Evolutionary conservation across 64 coral and sea anemone species (phyloP), one percentile per base, ranked within the genome.

Genomic region (Actinia equina): DNA sequence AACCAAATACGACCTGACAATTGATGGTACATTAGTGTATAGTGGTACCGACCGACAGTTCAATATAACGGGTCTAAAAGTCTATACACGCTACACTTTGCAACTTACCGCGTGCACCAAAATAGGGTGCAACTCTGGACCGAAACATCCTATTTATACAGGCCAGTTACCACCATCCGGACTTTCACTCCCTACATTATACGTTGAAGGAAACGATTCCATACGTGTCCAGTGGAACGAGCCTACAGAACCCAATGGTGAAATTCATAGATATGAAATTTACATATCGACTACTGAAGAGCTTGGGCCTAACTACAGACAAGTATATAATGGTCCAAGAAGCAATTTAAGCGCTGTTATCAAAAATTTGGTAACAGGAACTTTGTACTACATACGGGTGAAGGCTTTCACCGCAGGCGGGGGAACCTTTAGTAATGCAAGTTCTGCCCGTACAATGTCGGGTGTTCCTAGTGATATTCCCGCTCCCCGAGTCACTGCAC

Each of bases 401-500:
- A 89, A 80, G 65, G 90, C 86, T 52, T 90, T 93, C 52, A 86
- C 71, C 55, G 93, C 88, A 12, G 96, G 96, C 7, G 96, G 96
- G 63, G 93, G 93, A 20, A 94, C 96, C 17, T 88, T 92, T 46
- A 98, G 96, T 90, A 86, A 88, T 57, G 90, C 96, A 42, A 58
- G 84, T 53, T 88, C 88, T 20, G 93, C 88, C 22, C 86, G 87
- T 45, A 98, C 96, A 17, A 65, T 90, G 27, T 89, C 91, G 2
- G 93, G 92, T 86, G 71, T 94, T 20, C 96, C 96, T 19, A 92
- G 88, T 70, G 93, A 93, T 55, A 95, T 98, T 20, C 96, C 96
- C 17, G 92, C 93, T 11, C 96, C 96, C 7, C 22, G 18, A 13
- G 85, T 98, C 4, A 69, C 86, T 7, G 85, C 93, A 5, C 37